Base-by-base conservation (phyloP, 2,888 invertebrate species). In the Eueremaeus valkanovi region DNA sequence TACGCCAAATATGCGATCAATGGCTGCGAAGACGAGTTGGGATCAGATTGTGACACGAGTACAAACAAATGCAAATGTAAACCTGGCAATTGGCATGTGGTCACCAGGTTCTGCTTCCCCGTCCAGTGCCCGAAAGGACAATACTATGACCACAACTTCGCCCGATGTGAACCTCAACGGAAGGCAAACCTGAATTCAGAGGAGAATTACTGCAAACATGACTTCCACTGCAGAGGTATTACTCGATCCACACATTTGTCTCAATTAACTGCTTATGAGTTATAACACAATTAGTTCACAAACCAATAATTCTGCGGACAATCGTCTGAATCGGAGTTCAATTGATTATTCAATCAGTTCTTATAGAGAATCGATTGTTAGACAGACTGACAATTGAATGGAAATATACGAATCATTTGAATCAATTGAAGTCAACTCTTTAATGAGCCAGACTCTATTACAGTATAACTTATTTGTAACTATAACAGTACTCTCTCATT, bases 11-110 rank as follows among this genome's bases (percentile, higher is more conserved):
- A 72, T 73, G 24, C 72, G 13, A 36, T 18, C 18, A 72, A 55
- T 36, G 75, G 75, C 3, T 75, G 75, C 33, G 75, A 72, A n/a
- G 72, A 75, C n/a, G 55, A 72, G n/a, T 29, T 72, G 21, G 72
- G 72, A 21, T 33, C 75, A 0, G 72, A 72, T 13, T 75, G 75
- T 31, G 74, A 74, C 21, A 18, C 27, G 5, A 61, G 18, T 2
- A 16, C 29, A 49, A 16, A 3, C 18, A 40, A 16, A 33, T 75
- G 75, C 21, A 16, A 21, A 1, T 75, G 75, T 42, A 72, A 55
- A 42, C 9, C 49, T 29, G 75, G 58, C 31, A 40, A 45, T 21
- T 24, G 31, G 42, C 18, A 24, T 33, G 36, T 75, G 6, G 13
- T 58, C 36, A 58, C 40, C 24, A 40, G 58, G 29, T 75, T 75